Conservation (phyloP, 2,888 invertebrate species). For the Cheiracanthium punctorium region DNA sequence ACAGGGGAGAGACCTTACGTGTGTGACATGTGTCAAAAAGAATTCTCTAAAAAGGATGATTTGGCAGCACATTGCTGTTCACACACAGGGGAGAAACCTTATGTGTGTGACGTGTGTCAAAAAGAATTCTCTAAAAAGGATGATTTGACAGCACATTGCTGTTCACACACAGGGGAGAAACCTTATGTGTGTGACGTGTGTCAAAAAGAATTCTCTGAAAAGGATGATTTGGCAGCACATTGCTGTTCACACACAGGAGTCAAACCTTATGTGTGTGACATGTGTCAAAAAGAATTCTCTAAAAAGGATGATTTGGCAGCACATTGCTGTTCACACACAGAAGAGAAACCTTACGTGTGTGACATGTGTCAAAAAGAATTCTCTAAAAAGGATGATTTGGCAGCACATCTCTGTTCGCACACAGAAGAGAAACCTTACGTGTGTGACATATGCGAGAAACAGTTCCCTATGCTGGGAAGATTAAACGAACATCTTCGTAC, state of each 20-base stretch:
- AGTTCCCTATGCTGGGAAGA: neutral
- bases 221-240: neutral
- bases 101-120: conserved; percentile 73
- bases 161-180: conserved; percentile 6
- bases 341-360: neutral
- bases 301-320: neutral
- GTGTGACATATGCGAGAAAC: neutral
- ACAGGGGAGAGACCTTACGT: neutral
- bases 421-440: neutral
- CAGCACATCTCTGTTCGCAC: neutral
- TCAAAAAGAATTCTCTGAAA: neutral
- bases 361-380: neutral
- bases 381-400: neutral
- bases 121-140: neutral
- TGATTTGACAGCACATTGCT: neutral
- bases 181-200: neutral
- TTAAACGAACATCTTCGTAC: neutral
- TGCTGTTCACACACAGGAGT: neutral
- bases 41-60: neutral
- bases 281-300: neutral
- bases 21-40: conserved; percentile 7
- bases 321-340: neutral
- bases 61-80: conserved; percentile 71
- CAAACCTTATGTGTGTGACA: neutral
- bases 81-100: conserved; percentile 73